Base-by-base conservation (phyloP, 2,888 invertebrate genomes). In the Epinotia nisella region DNA sequence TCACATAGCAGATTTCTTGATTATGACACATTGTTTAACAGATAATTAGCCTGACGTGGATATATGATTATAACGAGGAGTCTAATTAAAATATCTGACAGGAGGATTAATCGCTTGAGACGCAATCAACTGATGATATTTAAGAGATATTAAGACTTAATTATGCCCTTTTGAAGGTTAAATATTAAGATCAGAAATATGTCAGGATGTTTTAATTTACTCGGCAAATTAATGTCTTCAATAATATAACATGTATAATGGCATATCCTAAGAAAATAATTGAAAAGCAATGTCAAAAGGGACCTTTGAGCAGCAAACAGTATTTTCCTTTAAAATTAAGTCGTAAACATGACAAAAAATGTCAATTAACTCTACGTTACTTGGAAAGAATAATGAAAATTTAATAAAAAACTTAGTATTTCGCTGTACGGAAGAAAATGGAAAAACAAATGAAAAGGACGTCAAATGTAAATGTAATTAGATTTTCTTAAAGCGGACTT, bases 321-420 rank as follows among this genome's bases (percentile, higher is more conserved):
- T 39, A 9, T 29, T 58, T 53, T 53, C 39, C 60, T 35, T 53
- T 35, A n/a, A 69, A 69, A 59, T 69, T 59, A 39, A 41, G 24
- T 29, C 61, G 35, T n/a, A 51, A 64, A 65, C 21, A 39, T 39
- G 35, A 29, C 21, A 64, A 71, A 58, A 59, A 59, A 70, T 21
- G 51, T 24, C 70, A 71, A 59, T 71, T 71, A 71, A 59, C 21
- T 65, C 41, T 29, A 56, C 24, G 70, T 70, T 29, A 70, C 61
- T 70, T 45, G 41, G 9, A 45, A 49, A 51, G 19, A 51, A 59
- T 62, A 15, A 70, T 65, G 21, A 58, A 59, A 51, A 51, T 58
- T 70, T 58, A 65, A 65, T 65, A 59, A 65, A 29, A 58, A 65
- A 60, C 60, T 29, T 66, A 49, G 55, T 15, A 45, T 53, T 39